These are phyloP conservation scores for Heloderma charlesbogerti DNA, from an alignment of 2,113 vertebrate species.

Conservation along the genomic window DNA sequence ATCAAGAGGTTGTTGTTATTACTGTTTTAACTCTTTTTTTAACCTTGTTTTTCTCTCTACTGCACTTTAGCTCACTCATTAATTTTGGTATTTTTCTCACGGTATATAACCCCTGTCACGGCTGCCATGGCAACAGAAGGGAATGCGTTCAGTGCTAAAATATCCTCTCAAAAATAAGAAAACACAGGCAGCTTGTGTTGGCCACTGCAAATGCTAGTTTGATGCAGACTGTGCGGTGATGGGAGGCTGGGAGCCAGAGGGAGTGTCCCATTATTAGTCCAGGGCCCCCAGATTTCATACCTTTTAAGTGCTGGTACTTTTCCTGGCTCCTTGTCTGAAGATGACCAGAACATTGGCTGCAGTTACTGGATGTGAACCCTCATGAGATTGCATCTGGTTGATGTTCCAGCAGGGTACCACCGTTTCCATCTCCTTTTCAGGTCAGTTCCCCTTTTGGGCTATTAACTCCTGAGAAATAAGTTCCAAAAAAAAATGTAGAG, in stretches of 20 bases:
- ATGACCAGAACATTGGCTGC: neutral
- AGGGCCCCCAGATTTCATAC: neutral
- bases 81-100: slow-evolving; percentile 90
- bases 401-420: neutral
- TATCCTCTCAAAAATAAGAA: slow-evolving; percentile 89
- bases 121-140: slow-evolving; percentile 87
- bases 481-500: fast-evolving
- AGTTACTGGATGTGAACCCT: neutral
- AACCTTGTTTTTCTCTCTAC: slow-evolving; percentile 82
- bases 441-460: neutral
- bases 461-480: neutral
- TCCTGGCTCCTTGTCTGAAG: neutral
- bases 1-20: slow-evolving; percentile 79
- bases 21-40: slow-evolving; percentile 84
- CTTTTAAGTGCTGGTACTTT: neutral
- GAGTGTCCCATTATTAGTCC: slow-evolving; percentile 26
- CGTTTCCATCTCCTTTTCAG: fast-evolving
- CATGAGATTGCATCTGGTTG: fast-evolving
- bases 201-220: slow-evolving; percentile 67
- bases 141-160: slow-evolving; percentile 84
- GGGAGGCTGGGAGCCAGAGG: slow-evolving; percentile 48
- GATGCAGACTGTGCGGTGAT: slow-evolving; percentile 50
- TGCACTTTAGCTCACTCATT: slow-evolving; percentile 86
- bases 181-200: slow-evolving; percentile 77
- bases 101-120: slow-evolving; percentile 86